Evolutionary conservation across 2,888 invertebrate species (phyloP).

Genomic region (Alloscopus bannaensis): DNA sequence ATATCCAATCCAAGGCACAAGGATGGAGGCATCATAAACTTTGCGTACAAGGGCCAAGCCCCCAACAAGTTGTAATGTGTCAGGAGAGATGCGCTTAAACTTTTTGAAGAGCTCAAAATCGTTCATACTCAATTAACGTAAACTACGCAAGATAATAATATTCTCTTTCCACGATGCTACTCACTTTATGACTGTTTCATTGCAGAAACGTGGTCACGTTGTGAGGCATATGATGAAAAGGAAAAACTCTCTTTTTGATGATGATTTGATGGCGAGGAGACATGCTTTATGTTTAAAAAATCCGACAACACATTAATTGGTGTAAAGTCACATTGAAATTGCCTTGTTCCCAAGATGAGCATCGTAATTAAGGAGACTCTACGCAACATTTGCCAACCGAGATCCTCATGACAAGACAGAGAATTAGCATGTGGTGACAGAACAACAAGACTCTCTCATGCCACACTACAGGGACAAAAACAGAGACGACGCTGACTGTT

Average conservation of each 20-base stretch:
- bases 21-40: no score
- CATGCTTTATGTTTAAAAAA: conserved; percentile 5
- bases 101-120: no score
- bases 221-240: conserved; percentile 38
- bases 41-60: conserved; percentile 31
- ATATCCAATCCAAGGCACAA: no score
- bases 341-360: no score
- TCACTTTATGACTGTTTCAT: conserved; percentile 57
- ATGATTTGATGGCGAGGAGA: conserved; percentile 13
- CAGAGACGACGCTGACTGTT: conserved; percentile 9
- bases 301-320: conserved; percentile 48
- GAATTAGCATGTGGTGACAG: background rate
- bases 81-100: no score
- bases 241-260: conserved; percentile 18
- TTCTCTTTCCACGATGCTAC: conserved; percentile 59
- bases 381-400: no score
- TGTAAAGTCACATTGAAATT: conserved; percentile 5
- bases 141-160: no score
- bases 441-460: background rate
- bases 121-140: no score
- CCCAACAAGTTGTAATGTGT: conserved; percentile 55
- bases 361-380: no score
- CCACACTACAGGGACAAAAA: conserved; percentile 18
- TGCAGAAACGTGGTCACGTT: conserved; percentile 55
- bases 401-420: background rate